Percentiles rank a stretch among this genome's conserved stretches.
Evolutionary conservation across 1,140 invertebrate genomes (phyloP).

Genomic region (Campoletis sonorensis): DNA sequence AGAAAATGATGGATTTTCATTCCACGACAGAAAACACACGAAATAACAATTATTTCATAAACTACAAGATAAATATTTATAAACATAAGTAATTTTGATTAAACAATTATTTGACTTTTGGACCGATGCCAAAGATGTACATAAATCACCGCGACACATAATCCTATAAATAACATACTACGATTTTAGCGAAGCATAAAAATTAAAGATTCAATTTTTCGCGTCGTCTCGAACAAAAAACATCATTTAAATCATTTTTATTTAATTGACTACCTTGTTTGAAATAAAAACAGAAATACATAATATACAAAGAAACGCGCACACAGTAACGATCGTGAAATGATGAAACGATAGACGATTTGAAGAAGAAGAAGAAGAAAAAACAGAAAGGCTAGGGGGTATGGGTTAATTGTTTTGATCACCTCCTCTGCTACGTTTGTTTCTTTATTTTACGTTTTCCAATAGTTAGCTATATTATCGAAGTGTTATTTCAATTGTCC

Average conservation of each 20-base stretch:
- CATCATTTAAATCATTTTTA: slow-evolving; percentile 21
- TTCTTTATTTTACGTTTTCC: slow-evolving; percentile 8
- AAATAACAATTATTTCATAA: no score
- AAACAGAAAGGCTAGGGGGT: slow-evolving; percentile 32
- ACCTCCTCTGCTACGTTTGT: slow-evolving; percentile 36
- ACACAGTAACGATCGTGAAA: slow-evolving; percentile 26
- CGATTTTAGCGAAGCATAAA: background rate
- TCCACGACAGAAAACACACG: no score
- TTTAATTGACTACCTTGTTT: background rate
- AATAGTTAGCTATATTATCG: slow-evolving; percentile 40
- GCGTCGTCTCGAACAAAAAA: slow-evolving; percentile 12
- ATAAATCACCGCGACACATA: slow-evolving; percentile 35
- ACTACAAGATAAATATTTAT: background rate
- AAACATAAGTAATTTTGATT: background rate
- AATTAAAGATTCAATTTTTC: slow-evolving; percentile 27
- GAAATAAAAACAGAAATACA: background rate
- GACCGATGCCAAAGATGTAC: slow-evolving; percentile 44
- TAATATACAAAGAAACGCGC: slow-evolving; percentile 13
- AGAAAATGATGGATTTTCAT: no score
- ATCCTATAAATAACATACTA: slow-evolving; percentile 9
- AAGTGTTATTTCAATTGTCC: slow-evolving; percentile 42
- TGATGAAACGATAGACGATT: slow-evolving; percentile 35
- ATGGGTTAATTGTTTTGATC: slow-evolving; percentile 45
- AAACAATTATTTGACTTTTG: background rate
- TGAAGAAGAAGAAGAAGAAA: background rate